A percentile compares a stretch with the other conserved stretches of the same genome.
Conservation (phyloP, 1,140 invertebrate species). For the Camponotus pennsylvanicus region DNA sequence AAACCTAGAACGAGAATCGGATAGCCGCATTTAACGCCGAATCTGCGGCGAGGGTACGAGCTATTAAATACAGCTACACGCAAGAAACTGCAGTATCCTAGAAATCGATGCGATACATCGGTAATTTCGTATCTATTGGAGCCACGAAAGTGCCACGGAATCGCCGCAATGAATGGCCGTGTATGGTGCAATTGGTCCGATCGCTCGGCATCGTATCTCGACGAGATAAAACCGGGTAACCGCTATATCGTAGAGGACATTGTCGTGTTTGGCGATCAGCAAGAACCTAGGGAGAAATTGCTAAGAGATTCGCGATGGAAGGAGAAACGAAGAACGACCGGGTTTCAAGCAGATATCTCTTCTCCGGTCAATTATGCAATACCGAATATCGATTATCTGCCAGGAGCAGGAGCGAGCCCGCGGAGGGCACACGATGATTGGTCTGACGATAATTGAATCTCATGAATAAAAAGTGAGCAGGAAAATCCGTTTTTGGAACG, state of each 20-base stretch:
- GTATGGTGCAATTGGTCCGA: conserved; percentile 1
- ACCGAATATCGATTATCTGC: conserved; percentile 70
- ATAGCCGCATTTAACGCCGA: conserved; percentile 14
- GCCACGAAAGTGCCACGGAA: conserved; percentile 5
- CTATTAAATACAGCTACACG: conserved; percentile 3
- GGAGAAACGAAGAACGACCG: conserved; percentile 45
- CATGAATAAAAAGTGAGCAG: conserved; percentile 59
- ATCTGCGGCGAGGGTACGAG: not conserved
- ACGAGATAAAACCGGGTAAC: conserved; percentile 43
- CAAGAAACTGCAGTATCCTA: conserved; percentile 36
- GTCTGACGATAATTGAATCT: conserved; percentile 65
- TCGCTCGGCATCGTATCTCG: not conserved
- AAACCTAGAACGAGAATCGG: not conserved
- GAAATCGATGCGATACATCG: not conserved
- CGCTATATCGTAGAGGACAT: conserved; percentile 12
- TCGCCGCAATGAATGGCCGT: conserved; percentile 32
- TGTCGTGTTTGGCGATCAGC: conserved; percentile 29
- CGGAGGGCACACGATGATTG: conserved; percentile 40
- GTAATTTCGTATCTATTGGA: conserved; percentile 28
- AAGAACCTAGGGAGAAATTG: conserved; percentile 1
- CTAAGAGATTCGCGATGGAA: conserved; percentile 26
- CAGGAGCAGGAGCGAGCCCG: conserved; percentile 57
- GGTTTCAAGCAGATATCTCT: conserved; percentile 32
- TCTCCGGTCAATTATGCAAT: conserved; percentile 69
- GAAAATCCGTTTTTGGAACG: conserved; percentile 52